Evolutionary conservation across 1,140 invertebrate species (phyloP).

Genomic region (Colletes latitarsis): DNA sequence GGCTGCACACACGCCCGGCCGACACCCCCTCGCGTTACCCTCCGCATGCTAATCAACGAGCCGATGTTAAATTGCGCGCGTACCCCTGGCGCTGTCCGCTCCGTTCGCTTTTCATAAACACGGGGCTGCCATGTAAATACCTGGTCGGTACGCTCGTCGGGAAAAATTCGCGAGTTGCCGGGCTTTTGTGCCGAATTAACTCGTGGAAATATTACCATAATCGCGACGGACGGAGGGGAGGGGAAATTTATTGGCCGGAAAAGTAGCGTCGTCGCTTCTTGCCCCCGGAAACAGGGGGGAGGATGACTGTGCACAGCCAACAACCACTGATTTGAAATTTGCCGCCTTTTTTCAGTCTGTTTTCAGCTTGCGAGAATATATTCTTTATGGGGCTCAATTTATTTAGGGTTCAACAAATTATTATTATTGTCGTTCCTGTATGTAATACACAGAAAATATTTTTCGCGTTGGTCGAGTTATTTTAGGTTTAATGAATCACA

Average conservation of each 20-base stretch:
- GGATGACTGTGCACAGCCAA: neutral
- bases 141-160: neutral
- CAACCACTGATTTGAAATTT: too few species aligned
- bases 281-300: neutral
- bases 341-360: too few species aligned
- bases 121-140: conserved; percentile 52
- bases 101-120: conserved; percentile 53
- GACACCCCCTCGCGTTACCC: conserved; percentile 19
- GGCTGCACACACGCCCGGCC: conserved; percentile 1
- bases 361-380: too few species aligned
- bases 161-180: conserved; percentile 5
- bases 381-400: too few species aligned
- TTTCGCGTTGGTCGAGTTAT: too few species aligned
- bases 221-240: too few species aligned
- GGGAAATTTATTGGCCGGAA: conserved; percentile 25
- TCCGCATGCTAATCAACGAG: conserved; percentile 57
- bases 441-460: too few species aligned
- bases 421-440: too few species aligned
- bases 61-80: conserved; percentile 60
- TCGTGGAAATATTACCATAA: conserved; percentile 17
- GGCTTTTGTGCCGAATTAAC: conserved; percentile 28
- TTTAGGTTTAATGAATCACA: too few species aligned
- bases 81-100: neutral
- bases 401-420: too few species aligned
- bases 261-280: conserved; percentile 3